Base-by-base conservation (phyloP, 2,113 vertebrate genomes). In the Orycteropus afer region DNA sequence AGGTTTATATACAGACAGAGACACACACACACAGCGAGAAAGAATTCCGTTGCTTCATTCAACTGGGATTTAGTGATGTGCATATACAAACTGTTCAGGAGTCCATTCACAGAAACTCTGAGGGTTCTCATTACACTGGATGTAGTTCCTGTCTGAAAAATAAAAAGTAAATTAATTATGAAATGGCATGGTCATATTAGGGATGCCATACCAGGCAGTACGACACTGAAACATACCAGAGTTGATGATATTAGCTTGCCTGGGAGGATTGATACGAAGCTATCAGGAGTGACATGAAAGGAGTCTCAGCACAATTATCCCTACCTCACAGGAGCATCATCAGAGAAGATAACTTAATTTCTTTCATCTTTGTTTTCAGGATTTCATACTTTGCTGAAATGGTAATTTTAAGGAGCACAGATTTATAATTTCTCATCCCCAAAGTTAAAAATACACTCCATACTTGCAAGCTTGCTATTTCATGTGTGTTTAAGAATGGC, bases 381-480 rank as follows among this genome's bases (percentile, higher is more conserved):
- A 73, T 85, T 92, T 78, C 95, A 57, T 63, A 74, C 74, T 78
- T 93, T 82, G 80, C 92, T 79, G 78, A 74, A 92, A 81, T 47
- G 82, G 67, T 95, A 22, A 93, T 90, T 95, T 88, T 59, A 95
- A 95, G 93, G 42, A 29, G 14, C 47, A 85, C 13, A 40, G 65
- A 49, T 81, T 94, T 87, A 81, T 74, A 78, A 57, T 47, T 86
- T 88, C 89, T 95, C 78, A 87, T 67, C 27, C 23, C 29, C 47
- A 55, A 93, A 86, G 92, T 92, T 91, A 95, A 96, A 97, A 96
- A 92, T 81, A 69, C 14, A n/a, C 9, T 29, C 8, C 22, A 22
- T 25, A 3, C 67, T 76, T 34, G 17, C 78, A 86, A 69, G 65
- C 32, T 87, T 49, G 25, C 65, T 83, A 12, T 59, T 93, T 91